Evolutionary conservation across 2,797 vertebrate species (phyloP).

Genomic region (Rachycentron canadum): DNA sequence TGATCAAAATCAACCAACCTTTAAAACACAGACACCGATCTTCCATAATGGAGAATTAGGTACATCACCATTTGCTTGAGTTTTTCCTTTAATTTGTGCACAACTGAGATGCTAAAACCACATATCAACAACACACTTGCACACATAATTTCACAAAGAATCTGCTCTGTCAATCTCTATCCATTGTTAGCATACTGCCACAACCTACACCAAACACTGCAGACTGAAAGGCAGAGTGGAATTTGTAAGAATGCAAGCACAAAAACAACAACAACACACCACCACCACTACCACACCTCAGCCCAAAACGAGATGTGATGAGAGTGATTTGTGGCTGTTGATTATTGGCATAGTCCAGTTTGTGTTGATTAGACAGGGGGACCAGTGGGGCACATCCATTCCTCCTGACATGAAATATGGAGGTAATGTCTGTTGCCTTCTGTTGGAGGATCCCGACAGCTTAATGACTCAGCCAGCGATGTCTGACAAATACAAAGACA

Average conservation of each 20-base stretch:
- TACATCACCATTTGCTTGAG: too few relatives aligned
- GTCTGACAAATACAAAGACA: conserved; percentile 32
- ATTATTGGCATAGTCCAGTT: conserved; percentile 58
- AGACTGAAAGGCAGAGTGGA: neutral
- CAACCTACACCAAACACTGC: conserved; percentile 4
- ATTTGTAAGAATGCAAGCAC: conserved; percentile 6
- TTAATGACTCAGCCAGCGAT: conserved; percentile 63
- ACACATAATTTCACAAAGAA: conserved; percentile 12
- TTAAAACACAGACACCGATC: neutral
- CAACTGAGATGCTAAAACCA: neutral
- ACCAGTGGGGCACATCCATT: conserved; percentile 42
- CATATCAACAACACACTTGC: neutral
- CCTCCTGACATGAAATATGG: conserved; percentile 72
- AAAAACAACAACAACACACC: conserved; percentile 3
- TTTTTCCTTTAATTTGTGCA: too few relatives aligned
- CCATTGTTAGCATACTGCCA: conserved; percentile 1
- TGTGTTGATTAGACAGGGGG: conserved; percentile 48
- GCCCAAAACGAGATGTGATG: conserved; percentile 51
- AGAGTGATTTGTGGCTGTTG: conserved; percentile 54
- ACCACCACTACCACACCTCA: conserved; percentile 2
- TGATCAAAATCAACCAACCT: neutral
- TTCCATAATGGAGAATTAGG: neutral
- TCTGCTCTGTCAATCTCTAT: neutral
- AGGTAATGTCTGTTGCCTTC: conserved; percentile 73
- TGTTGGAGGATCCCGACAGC: conserved; percentile 66